Evolutionary conservation across 2,888 invertebrate species (phyloP).

Genomic region (Mesorhabditis sp.): DNA sequence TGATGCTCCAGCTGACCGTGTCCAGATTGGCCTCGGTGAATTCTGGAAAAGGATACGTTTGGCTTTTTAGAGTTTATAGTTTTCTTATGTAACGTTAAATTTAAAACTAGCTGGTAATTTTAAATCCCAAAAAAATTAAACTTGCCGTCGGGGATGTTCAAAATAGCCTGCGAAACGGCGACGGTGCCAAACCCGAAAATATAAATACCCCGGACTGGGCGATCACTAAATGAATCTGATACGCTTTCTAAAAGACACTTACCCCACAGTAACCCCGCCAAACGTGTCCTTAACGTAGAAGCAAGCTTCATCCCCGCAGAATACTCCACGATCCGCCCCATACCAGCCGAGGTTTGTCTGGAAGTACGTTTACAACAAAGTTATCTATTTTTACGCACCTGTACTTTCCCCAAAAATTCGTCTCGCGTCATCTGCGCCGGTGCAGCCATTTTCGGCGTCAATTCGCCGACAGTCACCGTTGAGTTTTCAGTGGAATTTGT

Average conservation of each 20-base stretch:
- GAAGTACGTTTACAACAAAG: background rate
- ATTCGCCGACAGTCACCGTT: no score
- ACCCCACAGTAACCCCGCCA: conserved; percentile 2
- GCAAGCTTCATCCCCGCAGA: background rate
- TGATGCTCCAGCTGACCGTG: background rate
- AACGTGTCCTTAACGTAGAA: conserved; percentile 3
- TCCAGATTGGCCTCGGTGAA: background rate
- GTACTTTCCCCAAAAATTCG: no score
- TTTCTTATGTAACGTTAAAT: background rate
- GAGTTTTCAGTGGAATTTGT: no score
- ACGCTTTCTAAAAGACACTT: background rate
- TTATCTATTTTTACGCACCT: no score
- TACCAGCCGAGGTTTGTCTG: background rate
- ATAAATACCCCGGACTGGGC: background rate
- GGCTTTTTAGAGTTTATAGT: no score
- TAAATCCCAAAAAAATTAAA: background rate
- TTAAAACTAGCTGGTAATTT: background rate
- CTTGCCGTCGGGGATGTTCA: background rate
- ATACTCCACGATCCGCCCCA: conserved; percentile 3
- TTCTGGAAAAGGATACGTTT: background rate
- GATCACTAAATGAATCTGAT: background rate
- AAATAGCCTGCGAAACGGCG: background rate
- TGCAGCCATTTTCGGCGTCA: no score
- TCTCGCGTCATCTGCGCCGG: no score
- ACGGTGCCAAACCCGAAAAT: background rate